Percentiles rank a stretch among this genome's conserved stretches.
Conservation (phyloP, 2,797 vertebrate genomes). For the Malacoraja senta region DNA sequence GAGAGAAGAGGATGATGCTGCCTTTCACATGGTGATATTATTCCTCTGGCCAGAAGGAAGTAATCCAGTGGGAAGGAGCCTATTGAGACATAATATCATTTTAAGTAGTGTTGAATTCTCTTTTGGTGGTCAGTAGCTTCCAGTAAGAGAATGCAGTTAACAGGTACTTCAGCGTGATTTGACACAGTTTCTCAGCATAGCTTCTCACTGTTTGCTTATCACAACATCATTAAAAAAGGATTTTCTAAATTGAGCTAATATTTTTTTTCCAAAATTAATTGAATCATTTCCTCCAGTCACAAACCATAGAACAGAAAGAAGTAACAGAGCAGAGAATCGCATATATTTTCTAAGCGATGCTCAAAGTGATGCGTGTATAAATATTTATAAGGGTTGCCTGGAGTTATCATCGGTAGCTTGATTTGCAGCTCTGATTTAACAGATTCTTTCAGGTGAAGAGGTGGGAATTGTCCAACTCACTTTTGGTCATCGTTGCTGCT, state of each 20-base stretch:
- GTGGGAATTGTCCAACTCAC: neutral
- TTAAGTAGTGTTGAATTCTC: neutral
- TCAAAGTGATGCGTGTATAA: neutral
- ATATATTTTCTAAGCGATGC: neutral
- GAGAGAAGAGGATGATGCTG: neutral
- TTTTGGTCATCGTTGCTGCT: neutral
- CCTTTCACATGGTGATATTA: neutral
- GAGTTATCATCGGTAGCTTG: neutral
- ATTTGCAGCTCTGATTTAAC: neutral
- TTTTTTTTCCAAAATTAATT: neutral
- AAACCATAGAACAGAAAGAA: neutral
- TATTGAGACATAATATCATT: neutral
- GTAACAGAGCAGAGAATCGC: neutral
- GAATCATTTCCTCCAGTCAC: neutral
- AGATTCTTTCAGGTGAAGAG: neutral
- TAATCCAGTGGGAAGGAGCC: neutral
- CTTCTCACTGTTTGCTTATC: neutral
- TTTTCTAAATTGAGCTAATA: neutral
- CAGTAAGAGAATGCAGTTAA: neutral
- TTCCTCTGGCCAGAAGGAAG: neutral
- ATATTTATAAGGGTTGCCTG: neutral
- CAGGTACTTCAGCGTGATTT: neutral
- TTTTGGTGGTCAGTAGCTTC: neutral
- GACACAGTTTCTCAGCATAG: neutral
- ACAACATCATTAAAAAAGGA: neutral